Evolutionary conservation across 2,888 invertebrate species (phyloP).

Genomic region (Perizoma flavofasciatum): DNA sequence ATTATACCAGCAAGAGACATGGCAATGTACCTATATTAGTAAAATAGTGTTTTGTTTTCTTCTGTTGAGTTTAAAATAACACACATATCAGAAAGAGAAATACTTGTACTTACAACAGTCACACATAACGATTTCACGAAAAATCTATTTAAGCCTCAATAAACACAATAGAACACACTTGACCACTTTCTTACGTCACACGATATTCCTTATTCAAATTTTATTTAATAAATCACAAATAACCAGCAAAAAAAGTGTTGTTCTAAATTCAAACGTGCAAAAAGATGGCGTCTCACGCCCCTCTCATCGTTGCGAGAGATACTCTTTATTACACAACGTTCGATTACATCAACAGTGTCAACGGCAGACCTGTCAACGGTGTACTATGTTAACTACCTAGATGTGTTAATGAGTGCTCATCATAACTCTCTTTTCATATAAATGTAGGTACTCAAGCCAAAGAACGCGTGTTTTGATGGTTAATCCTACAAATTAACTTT

Average conservation of each 20-base stretch:
- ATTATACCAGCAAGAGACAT: too few species aligned
- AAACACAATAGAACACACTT: background rate
- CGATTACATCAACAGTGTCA: constrained; percentile 64
- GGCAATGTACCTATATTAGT: too few species aligned
- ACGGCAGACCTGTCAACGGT: constrained; percentile 35
- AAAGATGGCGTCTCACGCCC: constrained; percentile 45
- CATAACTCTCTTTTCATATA: too few species aligned
- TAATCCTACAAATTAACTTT: too few species aligned
- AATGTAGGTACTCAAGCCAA: too few species aligned
- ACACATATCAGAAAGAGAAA: too few species aligned
- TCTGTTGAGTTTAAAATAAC: too few species aligned
- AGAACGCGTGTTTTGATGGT: too few species aligned
- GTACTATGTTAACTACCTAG: constrained; percentile 24
- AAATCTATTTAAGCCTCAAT: too few species aligned
- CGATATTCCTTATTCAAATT: constrained; percentile 31
- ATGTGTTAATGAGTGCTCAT: constrained; percentile 27
- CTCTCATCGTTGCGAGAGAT: constrained; percentile 52
- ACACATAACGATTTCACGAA: constrained; percentile 20
- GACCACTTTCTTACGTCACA: constrained; percentile 17
- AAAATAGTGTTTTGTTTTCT: too few species aligned
- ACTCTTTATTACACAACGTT: constrained; percentile 55
- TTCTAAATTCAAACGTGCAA: constrained; percentile 40
- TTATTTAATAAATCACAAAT: constrained; percentile 32
- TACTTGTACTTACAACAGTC: constrained; percentile 31
- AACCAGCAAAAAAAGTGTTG: constrained; percentile 39